Base-by-base conservation (phyloP, 2,888 invertebrate genomes). In the Xylota sylvarum region DNA sequence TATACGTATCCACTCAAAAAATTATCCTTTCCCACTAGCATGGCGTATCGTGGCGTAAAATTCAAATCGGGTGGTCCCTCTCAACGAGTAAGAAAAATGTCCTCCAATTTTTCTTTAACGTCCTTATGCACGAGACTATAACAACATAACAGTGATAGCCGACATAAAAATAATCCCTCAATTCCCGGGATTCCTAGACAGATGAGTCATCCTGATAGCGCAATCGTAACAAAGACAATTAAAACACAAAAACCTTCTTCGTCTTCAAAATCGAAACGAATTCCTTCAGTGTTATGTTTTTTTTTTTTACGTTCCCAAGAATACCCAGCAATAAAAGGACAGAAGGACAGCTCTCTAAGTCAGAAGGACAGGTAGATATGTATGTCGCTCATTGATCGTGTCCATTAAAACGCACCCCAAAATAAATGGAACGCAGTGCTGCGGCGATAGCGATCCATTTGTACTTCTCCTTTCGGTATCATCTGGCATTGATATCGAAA, bases 131-230 rank as follows among this genome's bases (percentile, higher is more conserved):
- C 10, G 7, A n/a, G 27, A 46, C 27, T 69, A 62, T 43, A 52
- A 69, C 74, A 70, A 80, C 48, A 65, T 30, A 73, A 62, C 64
- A 46, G 6, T 37, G 70, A 72, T 35, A 35, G 69, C 69, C 62
- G 80, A 84, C 69, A 84, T 50, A 58, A 72, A 85, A 85, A 65
- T 85, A 85, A 85, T 85, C 85, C 81, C 76, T 85, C 81, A 81
- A 81, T 85, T 86, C 82, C 73, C 62, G 73, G 82, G 82, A 86
- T 86, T 82, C 73, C 72, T 86, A 86, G 86, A 86, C 86, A 86
- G 86, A 86, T 86, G 86, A 86, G 82, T 86, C 86, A 86, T 67
- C 77, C 60, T 52, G 82, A 86, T 86, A 86, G 67, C 77, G 82
- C 82, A 78, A 72, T 86, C 77, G 35, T 58, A 67, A 78, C 77